Evolutionary conservation across 2,888 invertebrate genomes (phyloP), one percentile per base, ranked within the genome.

Genomic region (Poecilus cupreus): DNA sequence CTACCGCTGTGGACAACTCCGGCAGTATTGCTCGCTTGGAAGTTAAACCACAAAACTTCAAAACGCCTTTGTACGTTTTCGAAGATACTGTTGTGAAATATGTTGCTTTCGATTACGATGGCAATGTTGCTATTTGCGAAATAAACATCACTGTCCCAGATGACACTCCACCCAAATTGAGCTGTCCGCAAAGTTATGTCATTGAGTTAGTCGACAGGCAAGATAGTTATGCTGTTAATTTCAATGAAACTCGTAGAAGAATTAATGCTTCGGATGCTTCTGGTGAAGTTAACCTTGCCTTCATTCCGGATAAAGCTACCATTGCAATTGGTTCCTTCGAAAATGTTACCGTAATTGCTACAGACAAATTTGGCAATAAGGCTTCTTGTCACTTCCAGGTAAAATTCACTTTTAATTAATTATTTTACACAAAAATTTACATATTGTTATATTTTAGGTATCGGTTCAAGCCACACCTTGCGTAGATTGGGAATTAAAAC

Each of bases 81-180:
- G 94, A 96, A 87, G 97, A 98, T 84, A 96, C 96, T 87, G 96
- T 97, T 26, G 96, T 98, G 0, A 95, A 97, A 90, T 99, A 98
- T 86, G 95, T 98, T 0, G 99, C 98, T 2, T 98, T 97, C 86
- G 99, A 99, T 90, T 97, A 96, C 86, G 98, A 98, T 87, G 98
- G 98, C 84, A 99, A 99, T 87, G 97, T 97, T 11, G 99, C 98
- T 11, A 97, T 97, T 87, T 99, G 99, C 87, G 96, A 96, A 91
- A 97, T 99, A 32, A 97, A 97, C 86, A 97, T 99, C 32, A 97
- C 97, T 0, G 97, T 97, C 8, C 96, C 96, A 91, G 97, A 98
- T 89, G 95, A 97, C 77, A 97, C 97, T 0, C 97, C 97, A 76
- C 97, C 97, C 5, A 93, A 94, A 86, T 89, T 97, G 46, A 96